Base-by-base conservation (phyloP, 2,113 vertebrate genomes). In the Rhynchomys soricoides region DNA sequence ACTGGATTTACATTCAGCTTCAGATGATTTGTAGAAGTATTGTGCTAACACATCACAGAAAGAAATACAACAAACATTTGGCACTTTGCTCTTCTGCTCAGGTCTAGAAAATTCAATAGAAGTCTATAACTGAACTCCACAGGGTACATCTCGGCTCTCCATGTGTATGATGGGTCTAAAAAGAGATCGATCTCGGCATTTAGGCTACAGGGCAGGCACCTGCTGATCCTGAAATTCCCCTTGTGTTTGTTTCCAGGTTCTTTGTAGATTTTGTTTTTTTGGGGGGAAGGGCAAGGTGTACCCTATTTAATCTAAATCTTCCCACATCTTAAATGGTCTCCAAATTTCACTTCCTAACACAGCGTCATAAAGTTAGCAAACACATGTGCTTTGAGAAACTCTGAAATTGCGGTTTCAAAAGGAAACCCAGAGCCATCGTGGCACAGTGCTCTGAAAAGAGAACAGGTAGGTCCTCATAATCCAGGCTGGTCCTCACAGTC, bases 281-380 rank as follows among this genome's bases (percentile, higher is more conserved):
- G 12, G 12, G 31, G 19, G n/a, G 8, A 1, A 40, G 70, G 17
- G n/a, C 7, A 43, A n/a, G 19, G 21, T 43, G 1, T 50, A 3
- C 45, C 40, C 34, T 17, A 77, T 92, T 89, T 85, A 7, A 62
- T 86, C 40, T 83, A 89, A 45, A 55, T 21, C 77, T 2, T 89
- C 52, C 91, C 45, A 94, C 34, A 91, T 75, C 40, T 19, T 86
- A 75, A 62, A 68, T 11, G 70, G 34, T 73, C 24, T 5, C 82
- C 57, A 96, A 96, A 94, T 93, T 17, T 90, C 19, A 87, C 31
- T 93, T 31, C 12, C 22, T 70, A 29, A 26, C 68, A 34, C 43
- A 12, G 57, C 93, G 59, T 91, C 62, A 86, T 75, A 93, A 90
- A 91, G 75, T 57, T 62, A 85, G 5, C 66, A 77, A 93, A 94